Conservation (phyloP, 2,888 invertebrate genomes). For the Acronicta leporina region DNA sequence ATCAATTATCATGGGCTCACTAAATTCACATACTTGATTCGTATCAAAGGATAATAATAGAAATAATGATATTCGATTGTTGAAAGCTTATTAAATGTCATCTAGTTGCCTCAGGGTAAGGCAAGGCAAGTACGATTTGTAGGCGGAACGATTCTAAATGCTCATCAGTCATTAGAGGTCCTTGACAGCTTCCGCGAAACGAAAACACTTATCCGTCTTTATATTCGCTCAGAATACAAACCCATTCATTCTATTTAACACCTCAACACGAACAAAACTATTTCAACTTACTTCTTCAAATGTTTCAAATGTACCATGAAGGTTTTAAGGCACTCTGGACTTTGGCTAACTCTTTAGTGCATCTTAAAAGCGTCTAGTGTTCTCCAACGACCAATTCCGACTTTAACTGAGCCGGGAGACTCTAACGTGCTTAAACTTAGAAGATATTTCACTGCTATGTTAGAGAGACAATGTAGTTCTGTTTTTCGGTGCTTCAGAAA, state of each 20-base stretch:
- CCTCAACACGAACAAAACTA: conserved; percentile 26
- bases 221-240: background rate
- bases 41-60: no score
- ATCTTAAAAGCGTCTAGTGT: conserved; percentile 46
- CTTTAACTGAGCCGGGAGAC: conserved; percentile 33
- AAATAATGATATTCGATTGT: no score
- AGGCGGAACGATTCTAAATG: no score
- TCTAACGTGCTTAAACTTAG: conserved; percentile 31
- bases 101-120: no score
- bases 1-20: no score
- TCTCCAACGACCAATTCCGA: conserved; percentile 46
- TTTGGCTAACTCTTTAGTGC: conserved; percentile 49
- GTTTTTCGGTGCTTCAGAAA: conserved; percentile 7
- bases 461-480: conserved; percentile 9
- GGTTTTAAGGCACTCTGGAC: conserved; percentile 45
- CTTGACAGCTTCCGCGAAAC: no score
- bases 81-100: no score
- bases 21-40: no score
- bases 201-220: background rate
- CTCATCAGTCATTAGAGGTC: no score
- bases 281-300: conserved; percentile 31
- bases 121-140: no score
- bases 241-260: conserved; percentile 33
- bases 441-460: conserved; percentile 37
- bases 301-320: conserved; percentile 40